Evolutionary conservation across 2,797 vertebrate species (phyloP), one percentile per base, ranked within the genome.

Genomic region (Notamacropus eugenii): DNA sequence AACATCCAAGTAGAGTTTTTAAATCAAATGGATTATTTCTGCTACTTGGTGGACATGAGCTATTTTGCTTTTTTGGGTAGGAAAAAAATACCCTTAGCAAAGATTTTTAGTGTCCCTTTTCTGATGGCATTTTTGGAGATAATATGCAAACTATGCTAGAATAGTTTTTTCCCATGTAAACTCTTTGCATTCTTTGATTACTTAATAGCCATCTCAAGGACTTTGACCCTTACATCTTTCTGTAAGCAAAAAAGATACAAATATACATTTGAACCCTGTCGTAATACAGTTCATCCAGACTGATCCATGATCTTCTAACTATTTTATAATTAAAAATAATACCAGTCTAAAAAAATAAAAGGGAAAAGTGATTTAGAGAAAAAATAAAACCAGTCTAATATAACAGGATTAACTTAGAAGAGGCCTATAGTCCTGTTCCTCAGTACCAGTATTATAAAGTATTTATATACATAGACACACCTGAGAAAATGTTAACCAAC

Each of bases 61-160:
- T 87, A 87, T 46, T 46, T 87, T 87, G 40, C 22, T 87, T 46
- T 50, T 50, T 11, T 6, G 74, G 40, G 22, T 87, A 46, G 16
- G 5, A 96, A 91, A 82, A 90, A 90, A 91, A 57, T 55, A 95
- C 50, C 95, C 55, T 91, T 74, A 96, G 98, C 97, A 98, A 92
- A 93, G 92, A 95, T 90, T 98, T 97, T 67, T 94, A 90, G 91
- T 82, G 97, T 96, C 96, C 92, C 96, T 97, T 94, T 96, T 96
- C 98, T 95, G 92, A 96, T 93, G n/a, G 50, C 98, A 92, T n/a
- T 91, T 96, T 93, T 94, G 92, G 94, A 95, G 87, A 94, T 95
- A 90, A 90, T 96, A 57, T 93, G 97, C 94, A 96, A 96, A 95
- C 90, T 91, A 91, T 55, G 95, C 54, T 91, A 59, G 34, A 92